Percentiles rank a stretch among this genome's conserved stretches.
Conservation (phyloP, 2,113 vertebrate genomes). For the Rhabdornis inornatus region DNA sequence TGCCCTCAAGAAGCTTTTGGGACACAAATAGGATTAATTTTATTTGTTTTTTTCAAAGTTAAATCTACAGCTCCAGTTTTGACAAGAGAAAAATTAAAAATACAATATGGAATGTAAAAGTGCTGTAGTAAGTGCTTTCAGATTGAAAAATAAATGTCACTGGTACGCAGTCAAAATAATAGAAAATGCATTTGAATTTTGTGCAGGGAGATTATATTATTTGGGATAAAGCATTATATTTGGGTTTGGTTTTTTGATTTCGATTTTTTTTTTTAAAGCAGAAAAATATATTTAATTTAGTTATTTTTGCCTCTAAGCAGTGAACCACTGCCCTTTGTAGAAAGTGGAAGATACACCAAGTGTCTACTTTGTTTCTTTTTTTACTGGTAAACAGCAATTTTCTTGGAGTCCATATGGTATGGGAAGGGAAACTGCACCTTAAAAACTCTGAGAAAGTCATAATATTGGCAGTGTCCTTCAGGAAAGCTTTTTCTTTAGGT, state of each 20-base stretch:
- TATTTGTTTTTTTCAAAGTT: neutral
- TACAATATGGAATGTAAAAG: neutral
- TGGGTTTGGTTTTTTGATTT: neutral
- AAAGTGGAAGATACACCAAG: neutral
- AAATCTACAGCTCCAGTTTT: neutral
- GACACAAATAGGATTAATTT: neutral
- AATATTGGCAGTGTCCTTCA: neutral
- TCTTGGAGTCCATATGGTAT: neutral
- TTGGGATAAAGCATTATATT: neutral
- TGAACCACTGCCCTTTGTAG: neutral
- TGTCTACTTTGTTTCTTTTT: neutral
- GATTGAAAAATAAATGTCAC: neutral
- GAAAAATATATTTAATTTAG: neutral
- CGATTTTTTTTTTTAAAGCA: neutral
- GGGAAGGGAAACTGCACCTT: neutral
- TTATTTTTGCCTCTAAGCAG: neutral
- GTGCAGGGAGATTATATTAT: neutral
- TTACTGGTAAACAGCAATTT: neutral
- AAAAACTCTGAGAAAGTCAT: neutral
- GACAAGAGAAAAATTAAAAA: neutral
- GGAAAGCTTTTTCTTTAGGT: neutral
- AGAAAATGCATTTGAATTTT: neutral
- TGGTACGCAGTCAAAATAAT: neutral
- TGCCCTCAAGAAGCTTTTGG: neutral
- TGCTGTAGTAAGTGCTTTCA: neutral